Evolutionary conservation across 2,113 vertebrate genomes (phyloP), one percentile per base, ranked within the genome.

Genomic region (Coregonus clupeaformis): DNA sequence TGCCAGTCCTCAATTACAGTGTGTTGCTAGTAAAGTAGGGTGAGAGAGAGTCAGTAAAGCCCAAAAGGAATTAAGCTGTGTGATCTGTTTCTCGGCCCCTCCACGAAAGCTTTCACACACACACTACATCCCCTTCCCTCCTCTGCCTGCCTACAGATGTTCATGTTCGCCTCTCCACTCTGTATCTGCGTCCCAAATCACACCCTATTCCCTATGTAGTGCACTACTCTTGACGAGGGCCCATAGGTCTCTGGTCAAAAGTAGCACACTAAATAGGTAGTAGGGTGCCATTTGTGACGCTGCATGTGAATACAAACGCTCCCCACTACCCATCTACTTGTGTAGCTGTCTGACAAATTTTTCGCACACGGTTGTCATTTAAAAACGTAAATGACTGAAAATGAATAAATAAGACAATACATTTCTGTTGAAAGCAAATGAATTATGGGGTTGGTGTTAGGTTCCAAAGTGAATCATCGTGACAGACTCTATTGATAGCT

Each of bases 181-280:
- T 36, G 32, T 76, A 84, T 85, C 79, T 87, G 82, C 74, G 65
- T 22, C 75, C 24, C 9, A 55, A 82, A 20, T 75, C 64, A 32
- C 60, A 65, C 73, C 57, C 57, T 4, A 42, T 59, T 60, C 3
- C 65, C 29, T 62, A 62, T 6, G 27, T 32, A 52, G 49, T 4
- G 4, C 12, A 52, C 3, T 16, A 49, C 13, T 16, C 13, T 47
- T 47, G 13, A 47, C 45, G 9, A 47, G 45, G 45, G 12, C 45
- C 13, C 45, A 47, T 32, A 32, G 30, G 30, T 4, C 30, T 36
- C 32, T 36, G 32, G 32, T 36, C 32, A 7, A 36, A 36, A 36
- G 32, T 36, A 36, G 32, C 7, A 7, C 32, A 36, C 36, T 7
- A 42, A 42, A 2, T 42, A 42, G 7, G 9, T 42, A 42, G 36